Evolutionary conservation across 2,113 vertebrate species (phyloP).

Genomic region (Tachysurus vachellii): DNA sequence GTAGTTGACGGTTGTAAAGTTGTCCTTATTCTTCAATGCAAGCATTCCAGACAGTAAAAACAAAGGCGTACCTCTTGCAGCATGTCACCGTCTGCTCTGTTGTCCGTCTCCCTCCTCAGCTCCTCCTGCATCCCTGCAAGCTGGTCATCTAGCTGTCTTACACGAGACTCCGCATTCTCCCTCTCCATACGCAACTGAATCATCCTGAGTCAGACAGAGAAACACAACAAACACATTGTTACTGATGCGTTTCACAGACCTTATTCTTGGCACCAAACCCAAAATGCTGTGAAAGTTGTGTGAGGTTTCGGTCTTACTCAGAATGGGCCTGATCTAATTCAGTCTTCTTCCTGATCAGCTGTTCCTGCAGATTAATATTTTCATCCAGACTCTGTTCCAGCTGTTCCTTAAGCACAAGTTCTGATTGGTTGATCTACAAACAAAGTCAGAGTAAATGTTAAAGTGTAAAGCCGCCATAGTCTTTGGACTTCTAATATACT

Average conservation of each 20-base stretch:
- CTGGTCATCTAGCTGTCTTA: conserved; percentile 76
- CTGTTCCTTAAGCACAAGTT: conserved; percentile 71
- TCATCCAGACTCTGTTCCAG: conserved; percentile 81
- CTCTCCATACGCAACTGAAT: conserved; percentile 70
- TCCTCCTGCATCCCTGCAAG: conserved; percentile 78
- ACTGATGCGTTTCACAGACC: background rate
- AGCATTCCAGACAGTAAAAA: background rate
- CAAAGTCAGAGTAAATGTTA: conserved; percentile 18
- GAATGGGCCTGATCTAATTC: conserved; percentile 79
- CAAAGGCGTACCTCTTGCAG: conserved; percentile 57
- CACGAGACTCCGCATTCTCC: conserved; percentile 68
- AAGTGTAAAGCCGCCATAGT: too few species aligned
- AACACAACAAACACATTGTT: conserved; percentile 12
- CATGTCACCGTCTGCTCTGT: conserved; percentile 46
- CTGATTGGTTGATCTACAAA: conserved; percentile 59
- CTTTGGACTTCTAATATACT: background rate
- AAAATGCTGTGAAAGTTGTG: background rate
- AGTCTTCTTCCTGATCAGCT: conserved; percentile 75
- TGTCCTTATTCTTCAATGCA: conserved; percentile 12
- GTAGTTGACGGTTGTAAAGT: background rate
- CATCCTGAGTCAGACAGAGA: conserved; percentile 61
- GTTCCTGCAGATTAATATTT: conserved; percentile 74
- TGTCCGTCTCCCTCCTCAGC: conserved; percentile 70
- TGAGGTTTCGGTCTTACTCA: conserved; percentile 74
- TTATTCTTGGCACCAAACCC: background rate